A percentile compares a stretch with the other conserved stretches of the same genome.
phyloP scores from a whole-genome alignment of 2,888 invertebrate species.

The Neoascia interrupta region DNA sequence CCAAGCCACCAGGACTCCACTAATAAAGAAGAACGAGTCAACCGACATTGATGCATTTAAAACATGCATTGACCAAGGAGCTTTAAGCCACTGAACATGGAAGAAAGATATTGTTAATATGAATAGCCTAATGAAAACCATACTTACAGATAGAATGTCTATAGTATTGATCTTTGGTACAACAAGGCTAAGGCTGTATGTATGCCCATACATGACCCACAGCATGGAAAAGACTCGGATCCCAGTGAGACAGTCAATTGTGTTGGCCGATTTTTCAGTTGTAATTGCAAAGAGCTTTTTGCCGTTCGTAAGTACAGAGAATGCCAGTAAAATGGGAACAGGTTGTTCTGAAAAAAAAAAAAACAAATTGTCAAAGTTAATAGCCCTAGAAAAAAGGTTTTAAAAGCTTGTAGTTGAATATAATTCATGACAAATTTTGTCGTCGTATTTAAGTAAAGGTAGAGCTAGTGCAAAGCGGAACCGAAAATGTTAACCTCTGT shows the following conservation, averaged over 20 bases:
- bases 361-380: too few relatives aligned
- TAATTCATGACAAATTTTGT: too few relatives aligned
- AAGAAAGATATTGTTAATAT: not conserved
- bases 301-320: conserved; percentile 1
- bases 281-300: conserved; percentile 1
- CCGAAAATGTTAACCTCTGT: too few relatives aligned
- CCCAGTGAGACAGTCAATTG: conserved; percentile 11
- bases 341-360: not conserved
- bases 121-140: not conserved
- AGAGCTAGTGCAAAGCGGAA: too few relatives aligned
- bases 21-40: conserved; percentile 84
- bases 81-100: conserved; percentile 73
- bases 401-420: too few relatives aligned
- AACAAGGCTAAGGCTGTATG: not conserved
- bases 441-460: too few relatives aligned
- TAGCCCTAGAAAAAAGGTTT: too few relatives aligned
- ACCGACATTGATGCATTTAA: conserved; percentile 81
- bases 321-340: not conserved
- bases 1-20: conserved; percentile 82
- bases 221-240: conserved; percentile 11
- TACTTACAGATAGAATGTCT: not conserved
- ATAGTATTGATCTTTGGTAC: not conserved
- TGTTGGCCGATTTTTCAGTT: not conserved
- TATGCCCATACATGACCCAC: conserved; percentile 11
- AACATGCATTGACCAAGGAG: conserved; percentile 76